These are phyloP conservation scores for Scaptomyza montana DNA, from an alignment of 1,140 invertebrate genomes.

Conservation along the genomic window DNA sequence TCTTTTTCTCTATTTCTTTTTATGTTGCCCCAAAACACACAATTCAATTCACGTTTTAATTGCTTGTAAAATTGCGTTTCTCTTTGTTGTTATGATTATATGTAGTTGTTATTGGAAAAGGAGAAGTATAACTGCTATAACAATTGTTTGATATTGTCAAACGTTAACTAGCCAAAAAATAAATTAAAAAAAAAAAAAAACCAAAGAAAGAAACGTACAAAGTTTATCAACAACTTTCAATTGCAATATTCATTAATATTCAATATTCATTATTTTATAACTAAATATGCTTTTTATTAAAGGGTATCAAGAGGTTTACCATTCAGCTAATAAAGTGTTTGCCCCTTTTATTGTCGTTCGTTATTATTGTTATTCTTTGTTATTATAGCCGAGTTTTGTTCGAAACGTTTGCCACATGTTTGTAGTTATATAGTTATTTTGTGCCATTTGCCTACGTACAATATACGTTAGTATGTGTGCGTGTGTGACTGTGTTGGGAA, in stretches of 20 bases:
- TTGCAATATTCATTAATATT: too few relatives aligned
- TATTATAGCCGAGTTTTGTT: not conserved
- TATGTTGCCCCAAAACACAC: constrained; percentile 21
- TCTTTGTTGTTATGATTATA: not conserved
- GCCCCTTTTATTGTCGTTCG: not conserved
- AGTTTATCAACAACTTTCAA: too few relatives aligned
- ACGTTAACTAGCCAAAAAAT: too few relatives aligned
- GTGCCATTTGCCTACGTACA: too few relatives aligned
- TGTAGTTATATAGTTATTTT: too few relatives aligned
- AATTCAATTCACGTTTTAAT: constrained; percentile 73
- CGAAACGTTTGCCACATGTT: not conserved
- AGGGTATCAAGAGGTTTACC: not conserved
- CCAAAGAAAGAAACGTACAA: too few relatives aligned
- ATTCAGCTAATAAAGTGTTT: not conserved
- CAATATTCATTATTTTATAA: too few relatives aligned
- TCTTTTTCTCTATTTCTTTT: not conserved
- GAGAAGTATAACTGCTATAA: too few relatives aligned
- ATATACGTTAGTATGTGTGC: too few relatives aligned
- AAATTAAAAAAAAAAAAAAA: too few relatives aligned
- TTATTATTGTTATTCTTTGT: not conserved
- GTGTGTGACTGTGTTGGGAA: not conserved
- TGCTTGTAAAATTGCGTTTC: constrained; percentile 68
- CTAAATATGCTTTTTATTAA: not conserved
- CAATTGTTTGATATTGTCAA: too few relatives aligned
- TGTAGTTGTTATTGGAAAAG: not conserved